Conservation (phyloP, 2,888 invertebrate species). For the Thymelicus acteon region DNA sequence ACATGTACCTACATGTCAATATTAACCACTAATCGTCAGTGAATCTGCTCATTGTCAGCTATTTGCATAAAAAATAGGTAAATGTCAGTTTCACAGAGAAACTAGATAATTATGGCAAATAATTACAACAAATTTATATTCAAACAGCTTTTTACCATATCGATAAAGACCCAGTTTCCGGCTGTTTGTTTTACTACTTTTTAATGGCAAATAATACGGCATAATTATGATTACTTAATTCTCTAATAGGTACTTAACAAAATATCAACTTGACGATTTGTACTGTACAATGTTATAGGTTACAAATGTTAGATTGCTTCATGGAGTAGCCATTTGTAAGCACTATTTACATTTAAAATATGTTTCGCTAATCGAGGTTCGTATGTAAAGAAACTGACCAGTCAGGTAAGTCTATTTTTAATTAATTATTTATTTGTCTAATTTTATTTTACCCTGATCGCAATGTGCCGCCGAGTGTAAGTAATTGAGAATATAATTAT, state of each 20-base stretch:
- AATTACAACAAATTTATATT: no score
- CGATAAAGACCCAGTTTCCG: conserved; percentile 10
- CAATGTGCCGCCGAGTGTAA: no score
- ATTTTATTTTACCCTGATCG: no score
- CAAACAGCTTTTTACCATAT: not conserved
- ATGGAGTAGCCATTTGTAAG: not conserved
- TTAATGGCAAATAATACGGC: conserved; percentile 27
- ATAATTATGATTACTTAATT: conserved; percentile 31
- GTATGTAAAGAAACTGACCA: not conserved
- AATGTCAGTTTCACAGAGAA: not conserved
- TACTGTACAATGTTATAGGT: conserved; percentile 7
- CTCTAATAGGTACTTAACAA: not conserved
- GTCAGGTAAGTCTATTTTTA: no score
- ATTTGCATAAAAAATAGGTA: no score
- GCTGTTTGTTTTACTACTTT: conserved; percentile 24
- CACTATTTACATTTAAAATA: conserved; percentile 17
- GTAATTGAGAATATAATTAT: no score
- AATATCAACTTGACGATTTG: conserved; percentile 9
- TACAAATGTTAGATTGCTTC: conserved; percentile 2
- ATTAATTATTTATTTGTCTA: no score
- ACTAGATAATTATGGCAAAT: no score
- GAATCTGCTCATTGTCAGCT: no score
- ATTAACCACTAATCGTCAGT: no score
- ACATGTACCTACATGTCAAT: no score
- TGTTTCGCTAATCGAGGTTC: not conserved